These are phyloP conservation scores for Drosophila antonietae DNA, from an alignment of 2,888 invertebrate species.

Conservation along the genomic window DNA sequence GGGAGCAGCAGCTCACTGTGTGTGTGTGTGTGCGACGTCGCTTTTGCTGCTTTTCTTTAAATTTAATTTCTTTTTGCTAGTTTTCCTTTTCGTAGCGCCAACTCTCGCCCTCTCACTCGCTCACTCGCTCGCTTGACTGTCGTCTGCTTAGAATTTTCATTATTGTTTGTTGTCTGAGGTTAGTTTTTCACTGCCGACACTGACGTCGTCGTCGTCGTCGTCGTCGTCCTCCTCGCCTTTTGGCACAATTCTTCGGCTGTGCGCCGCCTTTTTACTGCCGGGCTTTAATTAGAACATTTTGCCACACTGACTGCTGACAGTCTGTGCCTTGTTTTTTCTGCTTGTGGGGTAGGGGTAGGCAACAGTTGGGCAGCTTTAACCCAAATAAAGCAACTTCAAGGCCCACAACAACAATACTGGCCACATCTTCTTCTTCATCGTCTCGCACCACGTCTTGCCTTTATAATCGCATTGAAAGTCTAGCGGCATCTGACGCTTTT, in stretches of 20 bases:
- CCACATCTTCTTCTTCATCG: not conserved
- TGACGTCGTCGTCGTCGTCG: conserved; percentile 6
- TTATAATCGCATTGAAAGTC: conserved; percentile 58
- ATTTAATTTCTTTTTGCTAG: conserved; percentile 79
- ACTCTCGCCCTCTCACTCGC: conserved; percentile 4
- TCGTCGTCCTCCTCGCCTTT: conserved; percentile 46
- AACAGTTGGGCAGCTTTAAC: conserved; percentile 75
- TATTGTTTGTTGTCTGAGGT: conserved; percentile 80
- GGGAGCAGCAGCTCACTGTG: not conserved
- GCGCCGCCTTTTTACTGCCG: conserved; percentile 73
- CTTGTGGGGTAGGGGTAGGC: conserved; percentile 33
- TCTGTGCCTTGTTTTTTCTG: conserved; percentile 29
- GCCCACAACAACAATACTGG: conserved; percentile 3
- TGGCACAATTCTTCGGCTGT: conserved; percentile 71
- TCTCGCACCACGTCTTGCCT: not conserved
- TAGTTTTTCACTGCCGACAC: conserved; percentile 75
- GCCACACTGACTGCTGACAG: conserved; percentile 55
- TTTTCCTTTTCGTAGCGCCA: conserved; percentile 46
- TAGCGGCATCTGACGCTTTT: conserved; percentile 45
- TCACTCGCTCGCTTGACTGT: conserved; percentile 17
- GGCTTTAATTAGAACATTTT: conserved; percentile 77
- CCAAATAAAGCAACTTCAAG: conserved; percentile 47
- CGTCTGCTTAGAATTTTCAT: conserved; percentile 75
- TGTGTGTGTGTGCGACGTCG: conserved; percentile 38
- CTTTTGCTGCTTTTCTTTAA: conserved; percentile 65